Percentiles rank a stretch among this genome's conserved stretches.
These are phyloP conservation scores for Malurus leucopterus DNA, from an alignment of 2,797 vertebrate species.

Conservation along the genomic window DNA sequence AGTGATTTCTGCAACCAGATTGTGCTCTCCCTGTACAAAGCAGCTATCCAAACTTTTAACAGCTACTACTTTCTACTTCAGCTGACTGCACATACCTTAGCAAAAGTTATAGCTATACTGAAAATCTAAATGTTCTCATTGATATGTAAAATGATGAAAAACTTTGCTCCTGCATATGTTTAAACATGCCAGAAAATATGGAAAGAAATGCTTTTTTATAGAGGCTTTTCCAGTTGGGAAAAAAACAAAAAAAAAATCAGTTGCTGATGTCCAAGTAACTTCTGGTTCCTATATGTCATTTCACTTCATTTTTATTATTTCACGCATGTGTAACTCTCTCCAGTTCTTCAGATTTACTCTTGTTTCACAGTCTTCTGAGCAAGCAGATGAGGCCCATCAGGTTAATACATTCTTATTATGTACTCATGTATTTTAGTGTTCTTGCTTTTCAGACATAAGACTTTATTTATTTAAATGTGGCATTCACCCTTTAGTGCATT, in stretches of 20 bases:
- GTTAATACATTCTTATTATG: conserved; percentile 12
- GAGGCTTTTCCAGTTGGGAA: neutral
- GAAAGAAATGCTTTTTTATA: neutral
- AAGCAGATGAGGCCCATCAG: conserved; percentile 10
- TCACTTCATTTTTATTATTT: neutral
- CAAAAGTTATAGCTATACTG: neutral
- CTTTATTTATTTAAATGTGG: conserved; percentile 58
- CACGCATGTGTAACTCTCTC: neutral
- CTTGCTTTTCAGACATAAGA: conserved; percentile 25
- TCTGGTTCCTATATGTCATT: neutral
- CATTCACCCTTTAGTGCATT: conserved; percentile 51
- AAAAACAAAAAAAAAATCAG: neutral
- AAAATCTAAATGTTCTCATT: neutral
- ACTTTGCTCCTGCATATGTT: neutral
- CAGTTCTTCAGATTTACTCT: neutral
- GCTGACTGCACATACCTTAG: neutral
- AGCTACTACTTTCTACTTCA: neutral
- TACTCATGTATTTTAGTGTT: conserved; percentile 26
- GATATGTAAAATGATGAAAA: neutral
- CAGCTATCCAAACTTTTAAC: neutral
- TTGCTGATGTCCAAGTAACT: neutral
- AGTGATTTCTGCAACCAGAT: neutral
- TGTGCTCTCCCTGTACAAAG: neutral
- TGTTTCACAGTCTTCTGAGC: neutral
- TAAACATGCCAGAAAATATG: neutral